Conservation (phyloP, 1,140 invertebrate species). For the Ceratoteleas bidentatus region DNA sequence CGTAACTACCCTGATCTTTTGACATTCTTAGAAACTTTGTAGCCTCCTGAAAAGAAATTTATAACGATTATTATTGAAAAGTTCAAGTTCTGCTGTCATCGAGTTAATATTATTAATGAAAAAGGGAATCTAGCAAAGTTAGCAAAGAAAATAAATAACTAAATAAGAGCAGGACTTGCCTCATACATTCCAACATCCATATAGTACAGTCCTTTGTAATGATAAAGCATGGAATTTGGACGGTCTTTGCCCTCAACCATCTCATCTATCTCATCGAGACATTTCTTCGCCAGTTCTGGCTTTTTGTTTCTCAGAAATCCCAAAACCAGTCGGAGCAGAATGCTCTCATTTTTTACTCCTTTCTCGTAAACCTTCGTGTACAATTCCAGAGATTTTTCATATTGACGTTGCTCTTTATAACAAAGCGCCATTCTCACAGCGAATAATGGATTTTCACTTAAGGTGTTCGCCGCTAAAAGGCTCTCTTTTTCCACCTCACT, state of each 20-base stretch:
- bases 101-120: no score
- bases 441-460: background rate
- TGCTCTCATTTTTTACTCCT: background rate
- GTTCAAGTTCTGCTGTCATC: no score
- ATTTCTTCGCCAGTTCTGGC: background rate
- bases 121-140: no score
- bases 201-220: constrained; percentile 6
- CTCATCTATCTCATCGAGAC: background rate
- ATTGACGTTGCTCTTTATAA: background rate
- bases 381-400: background rate
- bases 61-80: no score
- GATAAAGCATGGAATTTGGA: background rate
- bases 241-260: background rate
- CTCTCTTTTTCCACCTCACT: background rate
- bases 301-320: background rate
- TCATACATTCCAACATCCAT: background rate
- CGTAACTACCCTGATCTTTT: no score
- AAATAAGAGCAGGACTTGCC: no score
- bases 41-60: no score
- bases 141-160: no score
- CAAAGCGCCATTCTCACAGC: background rate
- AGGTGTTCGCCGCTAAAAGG: background rate
- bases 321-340: background rate
- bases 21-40: no score
- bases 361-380: background rate